Conservation (phyloP, 2,113 vertebrate species). For the Cepphus grylle region DNA sequence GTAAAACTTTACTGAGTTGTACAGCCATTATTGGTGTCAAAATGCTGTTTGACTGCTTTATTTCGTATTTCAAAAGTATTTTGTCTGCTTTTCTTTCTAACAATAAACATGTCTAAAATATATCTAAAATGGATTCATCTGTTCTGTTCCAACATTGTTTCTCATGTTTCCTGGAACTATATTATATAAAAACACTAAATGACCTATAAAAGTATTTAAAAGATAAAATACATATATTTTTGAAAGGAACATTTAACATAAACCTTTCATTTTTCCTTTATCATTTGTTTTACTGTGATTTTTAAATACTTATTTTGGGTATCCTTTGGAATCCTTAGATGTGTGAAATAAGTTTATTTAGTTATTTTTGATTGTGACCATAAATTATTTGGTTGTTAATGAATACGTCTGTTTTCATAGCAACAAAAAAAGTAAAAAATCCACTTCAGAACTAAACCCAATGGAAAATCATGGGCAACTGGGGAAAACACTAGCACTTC, state of each 20-base stretch:
- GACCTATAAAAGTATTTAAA: background rate
- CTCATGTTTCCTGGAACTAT: background rate
- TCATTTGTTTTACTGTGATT: background rate
- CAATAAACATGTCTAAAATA: slow-evolving; percentile 69
- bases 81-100: slow-evolving; percentile 69
- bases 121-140: slow-evolving; percentile 66
- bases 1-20: slow-evolving; percentile 46
- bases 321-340: background rate
- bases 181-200: background rate
- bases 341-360: background rate
- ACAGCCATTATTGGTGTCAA: slow-evolving; percentile 43
- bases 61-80: slow-evolving; percentile 57
- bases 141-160: slow-evolving; percentile 60
- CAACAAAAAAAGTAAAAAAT: background rate
- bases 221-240: background rate
- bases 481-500: background rate
- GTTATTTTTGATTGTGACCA: background rate
- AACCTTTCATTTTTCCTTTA: background rate
- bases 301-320: background rate
- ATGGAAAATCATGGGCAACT: background rate
- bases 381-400: background rate
- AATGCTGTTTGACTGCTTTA: slow-evolving; percentile 41
- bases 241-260: background rate
- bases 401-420: background rate
- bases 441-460: background rate